Conservation (phyloP, 2,113 vertebrate genomes). For the Rhinoderma darwinii region DNA sequence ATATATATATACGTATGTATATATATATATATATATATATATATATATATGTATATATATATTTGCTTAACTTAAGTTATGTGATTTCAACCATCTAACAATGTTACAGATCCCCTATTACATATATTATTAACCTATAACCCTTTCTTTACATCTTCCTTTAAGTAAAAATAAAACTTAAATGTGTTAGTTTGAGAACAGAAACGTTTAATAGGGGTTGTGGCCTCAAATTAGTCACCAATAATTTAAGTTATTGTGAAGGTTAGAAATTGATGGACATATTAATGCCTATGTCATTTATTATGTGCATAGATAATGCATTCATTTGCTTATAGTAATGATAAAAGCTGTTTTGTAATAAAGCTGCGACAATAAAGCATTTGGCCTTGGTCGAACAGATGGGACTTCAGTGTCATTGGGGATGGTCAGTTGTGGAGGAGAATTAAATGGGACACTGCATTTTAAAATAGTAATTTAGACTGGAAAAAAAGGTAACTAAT, state of each 20-base stretch:
- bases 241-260: conserved; percentile 54
- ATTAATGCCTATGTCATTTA: conserved; percentile 55
- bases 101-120: neutral
- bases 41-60: neutral
- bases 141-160: neutral
- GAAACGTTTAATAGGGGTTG: conserved; percentile 44
- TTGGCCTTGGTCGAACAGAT: conserved; percentile 54
- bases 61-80: neutral
- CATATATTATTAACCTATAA: neutral
- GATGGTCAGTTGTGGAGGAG: conserved; percentile 22
- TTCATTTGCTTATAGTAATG: conserved; percentile 51
- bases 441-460: conserved; percentile 4
- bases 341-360: conserved; percentile 55
- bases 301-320: conserved; percentile 59
- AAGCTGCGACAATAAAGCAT: conserved; percentile 49
- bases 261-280: conserved; percentile 48
- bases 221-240: conserved; percentile 53
- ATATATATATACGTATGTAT: neutral
- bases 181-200: conserved; percentile 9
- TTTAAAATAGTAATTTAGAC: neutral
- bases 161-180: conserved; percentile 20
- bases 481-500: neutral
- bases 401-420: conserved; percentile 45
- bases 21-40: neutral
- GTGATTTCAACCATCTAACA: neutral